Evolutionary conservation across 1,140 invertebrate genomes (phyloP).

Genomic region (Aphidius gifuensis): DNA sequence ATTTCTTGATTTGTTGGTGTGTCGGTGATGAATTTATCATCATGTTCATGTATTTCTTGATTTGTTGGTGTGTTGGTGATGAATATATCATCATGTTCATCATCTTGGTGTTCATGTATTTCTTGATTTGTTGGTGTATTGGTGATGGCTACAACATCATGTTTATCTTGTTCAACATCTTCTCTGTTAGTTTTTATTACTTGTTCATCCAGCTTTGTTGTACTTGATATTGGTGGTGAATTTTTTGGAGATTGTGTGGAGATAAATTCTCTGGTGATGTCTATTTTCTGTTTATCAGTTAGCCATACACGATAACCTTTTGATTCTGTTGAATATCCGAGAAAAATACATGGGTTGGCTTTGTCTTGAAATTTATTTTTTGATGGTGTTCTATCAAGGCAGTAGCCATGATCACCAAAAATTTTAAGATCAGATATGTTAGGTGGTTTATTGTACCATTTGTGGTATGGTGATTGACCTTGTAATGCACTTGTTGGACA

Average conservation of each 20-base stretch:
- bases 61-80: too few species aligned
- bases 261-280: not conserved
- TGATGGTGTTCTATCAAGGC: not conserved
- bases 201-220: too few species aligned
- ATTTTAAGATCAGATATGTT: not conserved
- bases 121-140: too few species aligned
- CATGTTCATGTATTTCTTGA: not conserved
- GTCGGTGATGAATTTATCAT: too few species aligned
- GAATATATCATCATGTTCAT: not conserved
- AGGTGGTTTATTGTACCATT: not conserved
- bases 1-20: too few species aligned
- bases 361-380: conserved; percentile 8
- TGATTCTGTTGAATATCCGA: conserved; percentile 1
- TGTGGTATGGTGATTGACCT: not conserved
- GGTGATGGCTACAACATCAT: too few species aligned
- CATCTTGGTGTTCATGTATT: not conserved
- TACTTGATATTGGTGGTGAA: too few species aligned
- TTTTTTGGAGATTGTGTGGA: not conserved
- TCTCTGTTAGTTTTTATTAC: too few species aligned
- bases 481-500: conserved; percentile 22
- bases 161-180: too few species aligned
- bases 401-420: conserved; percentile 7
- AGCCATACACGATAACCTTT: conserved; percentile 9
- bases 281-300: not conserved
- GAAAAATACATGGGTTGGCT: conserved; percentile 1